Evolutionary conservation across 2,888 invertebrate species (phyloP).

Genomic region (Oligia latruncula): DNA sequence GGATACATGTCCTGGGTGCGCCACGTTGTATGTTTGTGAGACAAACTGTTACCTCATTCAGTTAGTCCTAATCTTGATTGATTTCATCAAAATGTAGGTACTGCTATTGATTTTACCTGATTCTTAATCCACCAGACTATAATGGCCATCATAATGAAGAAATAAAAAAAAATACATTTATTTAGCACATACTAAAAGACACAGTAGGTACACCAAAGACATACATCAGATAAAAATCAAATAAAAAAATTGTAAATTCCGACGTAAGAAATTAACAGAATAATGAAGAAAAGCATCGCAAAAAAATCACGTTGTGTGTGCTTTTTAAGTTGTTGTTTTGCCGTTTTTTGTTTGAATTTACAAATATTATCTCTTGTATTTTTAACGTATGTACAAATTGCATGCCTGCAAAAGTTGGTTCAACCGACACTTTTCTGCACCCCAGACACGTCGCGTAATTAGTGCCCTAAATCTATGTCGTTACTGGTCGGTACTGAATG

Average conservation of each 20-base stretch:
- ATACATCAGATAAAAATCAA: too few relatives aligned
- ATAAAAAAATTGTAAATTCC: too few relatives aligned
- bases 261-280: too few relatives aligned
- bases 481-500: not conserved
- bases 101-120: not conserved
- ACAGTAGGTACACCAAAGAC: too few relatives aligned
- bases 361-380: not conserved
- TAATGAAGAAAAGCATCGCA: not conserved
- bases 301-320: not conserved
- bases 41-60: not conserved
- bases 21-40: not conserved
- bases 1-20: not conserved
- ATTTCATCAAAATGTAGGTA: not conserved
- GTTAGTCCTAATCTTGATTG: not conserved
- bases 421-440: not conserved
- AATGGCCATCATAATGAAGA: not conserved
- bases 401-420: not conserved
- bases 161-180: too few relatives aligned
- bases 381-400: not conserved
- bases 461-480: not conserved
- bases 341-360: not conserved
- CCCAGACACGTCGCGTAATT: not conserved
- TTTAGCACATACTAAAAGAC: too few relatives aligned
- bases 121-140: not conserved
- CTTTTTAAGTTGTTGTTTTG: not conserved